Conservation (phyloP, 2,888 invertebrate species). For the Polyploca ridens region DNA sequence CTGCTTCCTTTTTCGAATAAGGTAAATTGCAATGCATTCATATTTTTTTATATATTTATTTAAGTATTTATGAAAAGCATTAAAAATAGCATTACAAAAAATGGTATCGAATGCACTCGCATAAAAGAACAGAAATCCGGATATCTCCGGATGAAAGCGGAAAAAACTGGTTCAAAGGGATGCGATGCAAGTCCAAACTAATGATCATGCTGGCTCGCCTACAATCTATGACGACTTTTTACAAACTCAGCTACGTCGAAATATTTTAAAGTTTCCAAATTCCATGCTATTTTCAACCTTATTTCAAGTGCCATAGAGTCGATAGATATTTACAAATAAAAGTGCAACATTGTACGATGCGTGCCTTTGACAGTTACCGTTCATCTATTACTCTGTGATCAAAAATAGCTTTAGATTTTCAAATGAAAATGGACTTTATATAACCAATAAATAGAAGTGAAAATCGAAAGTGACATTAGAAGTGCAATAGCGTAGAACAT, state of each 20-base stretch:
- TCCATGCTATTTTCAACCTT: slow-evolving; percentile 14
- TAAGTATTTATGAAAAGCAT: too few species aligned
- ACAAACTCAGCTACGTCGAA: slow-evolving; percentile 22
- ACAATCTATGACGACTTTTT: slow-evolving; percentile 31
- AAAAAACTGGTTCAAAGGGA: slow-evolving; percentile 53
- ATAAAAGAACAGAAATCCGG: slow-evolving; percentile 36
- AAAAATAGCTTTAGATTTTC: slow-evolving; percentile 23
- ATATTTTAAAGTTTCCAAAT: slow-evolving; percentile 15
- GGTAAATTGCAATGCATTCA: too few species aligned
- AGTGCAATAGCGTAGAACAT: neutral
- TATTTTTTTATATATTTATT: too few species aligned
- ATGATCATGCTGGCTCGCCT: slow-evolving; percentile 49
- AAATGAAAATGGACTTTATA: slow-evolving; percentile 26
- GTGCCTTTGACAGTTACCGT: slow-evolving; percentile 60
- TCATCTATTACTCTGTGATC: slow-evolving; percentile 41
- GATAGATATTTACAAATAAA: slow-evolving; percentile 11
- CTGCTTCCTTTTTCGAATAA: too few species aligned
- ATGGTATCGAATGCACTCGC: neutral
- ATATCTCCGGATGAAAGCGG: slow-evolving; percentile 57
- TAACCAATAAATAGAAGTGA: slow-evolving; percentile 18
- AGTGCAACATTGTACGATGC: slow-evolving; percentile 33
- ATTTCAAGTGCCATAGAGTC: neutral
- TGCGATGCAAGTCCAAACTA: slow-evolving; percentile 56
- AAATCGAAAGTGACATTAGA: slow-evolving; percentile 17
- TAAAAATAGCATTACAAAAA: neutral